phyloP scores from a whole-genome alignment of 2,113 vertebrate species.

The Cyanoderma ruficeps region DNA sequence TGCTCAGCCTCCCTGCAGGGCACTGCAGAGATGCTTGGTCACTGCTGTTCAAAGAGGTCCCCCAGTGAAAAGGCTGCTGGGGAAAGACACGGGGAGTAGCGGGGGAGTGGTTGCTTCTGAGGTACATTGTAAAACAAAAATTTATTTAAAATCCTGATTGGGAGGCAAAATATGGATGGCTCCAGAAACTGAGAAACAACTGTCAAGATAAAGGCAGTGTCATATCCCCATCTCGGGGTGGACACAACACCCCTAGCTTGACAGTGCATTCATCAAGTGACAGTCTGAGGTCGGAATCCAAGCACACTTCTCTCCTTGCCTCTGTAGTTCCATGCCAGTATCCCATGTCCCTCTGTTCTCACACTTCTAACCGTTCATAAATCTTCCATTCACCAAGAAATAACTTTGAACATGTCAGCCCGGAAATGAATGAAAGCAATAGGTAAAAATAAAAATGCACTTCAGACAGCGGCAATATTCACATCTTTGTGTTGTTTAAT shows the following conservation, averaged over 20 bases:
- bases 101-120: not conserved
- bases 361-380: not conserved
- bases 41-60: not conserved
- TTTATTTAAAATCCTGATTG: not conserved
- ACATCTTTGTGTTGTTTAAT: not conserved
- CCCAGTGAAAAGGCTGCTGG: not conserved
- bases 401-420: not conserved
- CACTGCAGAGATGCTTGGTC: not conserved
- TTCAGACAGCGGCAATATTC: not conserved
- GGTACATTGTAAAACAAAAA: not conserved
- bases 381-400: not conserved
- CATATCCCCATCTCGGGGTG: not conserved
- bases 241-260: not conserved
- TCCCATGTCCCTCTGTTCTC: fast-evolving
- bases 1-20: not conserved
- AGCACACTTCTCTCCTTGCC: not conserved
- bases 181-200: not conserved
- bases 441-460: not conserved
- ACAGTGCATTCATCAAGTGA: not conserved
- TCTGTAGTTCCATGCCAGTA: not conserved
- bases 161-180: not conserved
- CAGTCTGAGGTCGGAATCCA: fast-evolving
- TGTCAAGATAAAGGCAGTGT: not conserved
- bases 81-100: not conserved
- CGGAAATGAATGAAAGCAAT: not conserved